phyloP scores from a whole-genome alignment of 1,140 invertebrate genomes.

The Andricus grossulariae region DNA sequence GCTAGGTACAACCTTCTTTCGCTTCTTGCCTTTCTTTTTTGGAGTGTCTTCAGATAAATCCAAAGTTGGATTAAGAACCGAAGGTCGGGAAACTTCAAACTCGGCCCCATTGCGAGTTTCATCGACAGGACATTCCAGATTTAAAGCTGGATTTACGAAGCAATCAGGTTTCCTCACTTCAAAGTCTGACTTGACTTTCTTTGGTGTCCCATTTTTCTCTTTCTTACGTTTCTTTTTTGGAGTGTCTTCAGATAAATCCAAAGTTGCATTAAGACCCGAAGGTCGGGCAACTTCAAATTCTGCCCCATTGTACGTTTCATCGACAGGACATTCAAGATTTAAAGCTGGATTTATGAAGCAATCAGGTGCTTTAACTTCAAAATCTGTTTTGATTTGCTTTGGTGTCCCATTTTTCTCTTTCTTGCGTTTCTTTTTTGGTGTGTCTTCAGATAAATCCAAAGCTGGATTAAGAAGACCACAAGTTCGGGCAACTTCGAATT shows the following conservation, averaged over 20 bases:
- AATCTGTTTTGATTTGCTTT: background rate
- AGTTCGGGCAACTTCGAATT: conserved; percentile 42
- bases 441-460: conserved; percentile 5
- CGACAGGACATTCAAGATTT: conserved; percentile 15
- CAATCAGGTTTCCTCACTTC: conserved; percentile 13
- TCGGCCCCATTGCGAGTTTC: conserved; percentile 37
- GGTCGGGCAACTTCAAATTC: conserved; percentile 42
- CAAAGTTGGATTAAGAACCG: background rate
- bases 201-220: background rate
- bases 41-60: conserved; percentile 1
- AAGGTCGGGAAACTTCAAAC: conserved; percentile 40
- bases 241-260: background rate
- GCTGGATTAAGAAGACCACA: conserved; percentile 5
- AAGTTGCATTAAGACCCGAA: background rate
- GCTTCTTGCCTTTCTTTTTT: conserved; percentile 21
- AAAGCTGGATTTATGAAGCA: conserved; percentile 33
- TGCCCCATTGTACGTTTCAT: conserved; percentile 34
- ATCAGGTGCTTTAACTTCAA: conserved; percentile 5
- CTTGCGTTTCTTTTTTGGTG: conserved; percentile 25
- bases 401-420: conserved; percentile 23
- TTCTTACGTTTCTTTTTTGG: conserved; percentile 35
- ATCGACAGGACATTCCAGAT: conserved; percentile 17
- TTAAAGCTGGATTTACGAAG: conserved; percentile 33
- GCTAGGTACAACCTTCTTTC: conserved; percentile 25
- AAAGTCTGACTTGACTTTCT: background rate